Percentiles rank a stretch among this genome's conserved stretches.
Evolutionary conservation across 2,797 vertebrate genomes (phyloP).

Genomic region (Cyclopterus lumpus): DNA sequence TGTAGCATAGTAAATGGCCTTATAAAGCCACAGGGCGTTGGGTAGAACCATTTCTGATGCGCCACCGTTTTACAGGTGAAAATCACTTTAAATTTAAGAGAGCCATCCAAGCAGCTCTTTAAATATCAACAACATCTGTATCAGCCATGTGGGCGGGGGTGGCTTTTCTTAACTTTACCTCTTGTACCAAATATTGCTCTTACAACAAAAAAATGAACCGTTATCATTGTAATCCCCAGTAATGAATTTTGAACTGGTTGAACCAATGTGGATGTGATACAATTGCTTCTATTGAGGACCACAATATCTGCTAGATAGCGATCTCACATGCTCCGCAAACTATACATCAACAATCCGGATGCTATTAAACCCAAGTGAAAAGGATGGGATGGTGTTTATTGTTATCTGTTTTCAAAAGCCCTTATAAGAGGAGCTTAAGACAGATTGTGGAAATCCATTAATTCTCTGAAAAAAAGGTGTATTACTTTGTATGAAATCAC

Average conservation of each 20-base stretch:
- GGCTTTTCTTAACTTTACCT: slow-evolving; percentile 66
- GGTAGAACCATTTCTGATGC: not conserved
- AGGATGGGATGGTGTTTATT: slow-evolving; percentile 86
- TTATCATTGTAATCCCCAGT: slow-evolving; percentile 88
- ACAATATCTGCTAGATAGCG: slow-evolving; percentile 81
- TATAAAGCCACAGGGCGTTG: not conserved
- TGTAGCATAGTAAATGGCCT: not conserved
- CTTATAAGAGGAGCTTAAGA: slow-evolving; percentile 90
- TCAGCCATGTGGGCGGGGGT: not conserved
- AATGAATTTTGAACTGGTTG: slow-evolving; percentile 91
- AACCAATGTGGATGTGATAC: slow-evolving; percentile 80
- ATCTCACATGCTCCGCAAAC: slow-evolving; percentile 84
- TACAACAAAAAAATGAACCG: slow-evolving; percentile 86
- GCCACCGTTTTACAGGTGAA: not conserved
- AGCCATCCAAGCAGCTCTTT: not conserved
- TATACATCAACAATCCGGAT: slow-evolving; percentile 85
- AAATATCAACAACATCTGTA: slow-evolving; percentile 13
- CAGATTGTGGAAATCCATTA: slow-evolving; percentile 95
- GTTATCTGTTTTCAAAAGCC: slow-evolving; percentile 89
- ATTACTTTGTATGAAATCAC: slow-evolving; percentile 91
- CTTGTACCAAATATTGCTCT: slow-evolving; percentile 79
- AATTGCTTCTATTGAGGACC: slow-evolving; percentile 77
- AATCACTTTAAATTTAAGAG: slow-evolving; percentile 5
- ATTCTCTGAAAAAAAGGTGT: slow-evolving; percentile 91
- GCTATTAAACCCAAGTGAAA: slow-evolving; percentile 83